Conservation (phyloP, 2,113 vertebrate genomes). For the Sciurus niger region DNA sequence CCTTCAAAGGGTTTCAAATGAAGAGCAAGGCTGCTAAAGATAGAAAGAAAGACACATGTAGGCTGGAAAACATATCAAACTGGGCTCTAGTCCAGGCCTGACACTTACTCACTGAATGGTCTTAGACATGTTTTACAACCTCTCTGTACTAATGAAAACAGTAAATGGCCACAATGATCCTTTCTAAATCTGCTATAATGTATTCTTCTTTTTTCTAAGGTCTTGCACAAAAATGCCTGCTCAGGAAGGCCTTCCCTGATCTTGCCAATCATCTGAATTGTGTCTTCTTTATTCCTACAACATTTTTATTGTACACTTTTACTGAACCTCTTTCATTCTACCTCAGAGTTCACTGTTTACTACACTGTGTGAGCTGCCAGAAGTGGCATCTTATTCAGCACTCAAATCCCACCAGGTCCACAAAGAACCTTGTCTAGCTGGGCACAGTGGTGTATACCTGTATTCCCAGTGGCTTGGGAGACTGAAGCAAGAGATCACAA, state of each 20-base stretch:
- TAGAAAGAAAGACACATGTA: neutral
- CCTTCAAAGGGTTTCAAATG: slow-evolving; percentile 23
- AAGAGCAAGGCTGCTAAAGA: neutral
- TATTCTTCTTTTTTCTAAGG: neutral
- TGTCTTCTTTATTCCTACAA: slow-evolving; percentile 30
- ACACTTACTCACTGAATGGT: neutral
- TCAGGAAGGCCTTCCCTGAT: slow-evolving; percentile 21
- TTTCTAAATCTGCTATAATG: neutral
- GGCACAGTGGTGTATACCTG: no score
- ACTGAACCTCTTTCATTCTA: neutral
- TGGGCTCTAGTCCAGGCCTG: neutral
- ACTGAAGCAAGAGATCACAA: no score
- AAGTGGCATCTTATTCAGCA: neutral
- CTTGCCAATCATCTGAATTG: neutral
- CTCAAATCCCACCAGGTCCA: neutral
- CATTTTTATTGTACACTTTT: slow-evolving; percentile 1
- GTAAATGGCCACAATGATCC: neutral
- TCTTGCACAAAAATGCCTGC: neutral
- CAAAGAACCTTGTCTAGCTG: neutral
- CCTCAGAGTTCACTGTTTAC: neutral
- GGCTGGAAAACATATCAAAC: neutral
- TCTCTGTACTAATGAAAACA: slow-evolving; percentile 25
- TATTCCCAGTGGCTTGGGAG: no score
- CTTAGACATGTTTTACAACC: neutral
- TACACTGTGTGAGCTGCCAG: neutral